Percentiles rank a stretch among this genome's conserved stretches.
Evolutionary conservation across 1,140 invertebrate genomes (phyloP).

Genomic region (Microplitis mediator): DNA sequence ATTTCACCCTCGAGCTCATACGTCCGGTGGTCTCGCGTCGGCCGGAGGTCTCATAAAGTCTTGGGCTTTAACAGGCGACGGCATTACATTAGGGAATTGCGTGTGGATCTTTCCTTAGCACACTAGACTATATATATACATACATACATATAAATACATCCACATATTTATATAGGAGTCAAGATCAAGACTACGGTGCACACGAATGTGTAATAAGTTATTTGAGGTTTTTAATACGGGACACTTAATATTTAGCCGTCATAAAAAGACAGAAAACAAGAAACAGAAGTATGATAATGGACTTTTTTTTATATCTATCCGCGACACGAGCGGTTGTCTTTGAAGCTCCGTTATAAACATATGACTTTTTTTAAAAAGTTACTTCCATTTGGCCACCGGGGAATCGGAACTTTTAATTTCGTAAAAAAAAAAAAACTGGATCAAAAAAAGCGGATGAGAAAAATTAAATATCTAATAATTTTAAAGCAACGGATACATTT

Average conservation of each 20-base stretch:
- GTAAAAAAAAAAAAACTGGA: neutral
- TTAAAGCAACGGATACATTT: too few species aligned
- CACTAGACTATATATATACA: neutral
- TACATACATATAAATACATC: neutral
- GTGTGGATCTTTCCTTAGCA: slow-evolving; percentile 11
- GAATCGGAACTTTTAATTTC: neutral
- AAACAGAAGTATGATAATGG: too few species aligned
- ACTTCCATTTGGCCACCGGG: neutral
- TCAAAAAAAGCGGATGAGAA: neutral
- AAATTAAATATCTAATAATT: too few species aligned
- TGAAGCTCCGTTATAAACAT: neutral
- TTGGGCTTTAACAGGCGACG: slow-evolving; percentile 20
- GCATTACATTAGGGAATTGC: slow-evolving; percentile 25
- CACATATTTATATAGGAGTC: neutral
- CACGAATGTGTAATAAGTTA: too few species aligned
- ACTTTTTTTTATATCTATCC: neutral
- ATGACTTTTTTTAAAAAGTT: neutral
- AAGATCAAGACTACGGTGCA: neutral
- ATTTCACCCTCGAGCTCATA: slow-evolving; percentile 37
- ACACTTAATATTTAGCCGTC: too few species aligned
- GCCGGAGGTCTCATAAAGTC: slow-evolving; percentile 20
- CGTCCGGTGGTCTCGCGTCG: slow-evolving; percentile 36
- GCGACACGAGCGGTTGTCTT: neutral
- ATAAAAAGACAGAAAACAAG: too few species aligned
- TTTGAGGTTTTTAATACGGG: neutral